Percentiles rank a stretch among this genome's conserved stretches.
These are phyloP conservation scores for Thamnophis elegans DNA, from an alignment of 2,797 vertebrate genomes.

Conservation along the genomic window DNA sequence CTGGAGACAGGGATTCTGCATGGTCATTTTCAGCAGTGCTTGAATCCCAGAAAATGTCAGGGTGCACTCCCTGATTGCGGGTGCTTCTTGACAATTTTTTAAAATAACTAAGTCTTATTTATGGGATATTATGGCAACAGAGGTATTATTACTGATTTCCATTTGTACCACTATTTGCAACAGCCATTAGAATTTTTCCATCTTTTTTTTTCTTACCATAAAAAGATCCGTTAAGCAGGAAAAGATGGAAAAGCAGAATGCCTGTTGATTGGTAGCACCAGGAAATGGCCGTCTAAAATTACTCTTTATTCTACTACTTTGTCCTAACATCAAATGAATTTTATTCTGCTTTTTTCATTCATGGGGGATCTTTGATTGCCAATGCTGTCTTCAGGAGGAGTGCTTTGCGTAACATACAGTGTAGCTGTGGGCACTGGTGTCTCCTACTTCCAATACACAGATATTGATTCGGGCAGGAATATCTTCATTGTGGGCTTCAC, in stretches of 20 bases:
- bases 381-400: conserved; percentile 68
- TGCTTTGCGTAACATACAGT: conserved; percentile 79
- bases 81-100: not conserved
- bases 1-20: not conserved
- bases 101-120: not conserved
- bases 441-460: conserved; percentile 80
- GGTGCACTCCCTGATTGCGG: not conserved
- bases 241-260: not conserved
- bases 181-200: not conserved
- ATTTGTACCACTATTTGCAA: not conserved
- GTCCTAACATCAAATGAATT: not conserved
- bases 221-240: not conserved
- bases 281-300: not conserved
- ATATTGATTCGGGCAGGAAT: conserved; percentile 83
- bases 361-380: not conserved
- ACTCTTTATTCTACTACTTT: not conserved
- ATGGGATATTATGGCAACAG: not conserved
- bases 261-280: not conserved
- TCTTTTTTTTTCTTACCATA: not conserved
- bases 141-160: not conserved
- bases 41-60: not conserved
- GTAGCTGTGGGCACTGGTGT: conserved; percentile 79
- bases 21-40: not conserved
- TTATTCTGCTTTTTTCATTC: not conserved
- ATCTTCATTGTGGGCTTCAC: conserved; percentile 85